Evolutionary conservation across 2,888 invertebrate species (phyloP).

Genomic region (Harpalus rufipes): DNA sequence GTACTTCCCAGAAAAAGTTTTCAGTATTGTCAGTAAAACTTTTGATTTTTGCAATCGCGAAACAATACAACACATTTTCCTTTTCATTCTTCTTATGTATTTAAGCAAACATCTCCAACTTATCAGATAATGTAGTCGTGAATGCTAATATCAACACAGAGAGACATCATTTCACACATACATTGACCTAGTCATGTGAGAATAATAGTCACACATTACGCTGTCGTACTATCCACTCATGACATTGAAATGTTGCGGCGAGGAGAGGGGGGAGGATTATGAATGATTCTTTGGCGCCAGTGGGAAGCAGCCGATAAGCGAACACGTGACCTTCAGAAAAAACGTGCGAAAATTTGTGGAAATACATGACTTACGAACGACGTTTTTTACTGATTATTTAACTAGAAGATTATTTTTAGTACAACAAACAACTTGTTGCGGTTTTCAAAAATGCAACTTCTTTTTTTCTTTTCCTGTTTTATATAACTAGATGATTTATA

Average conservation of each 20-base stretch:
- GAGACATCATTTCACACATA: constrained; percentile 1
- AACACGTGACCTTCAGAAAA: constrained; percentile 5
- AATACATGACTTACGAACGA: not conserved
- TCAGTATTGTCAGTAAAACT: too few species aligned
- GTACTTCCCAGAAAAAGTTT: too few species aligned
- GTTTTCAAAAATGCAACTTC: not conserved
- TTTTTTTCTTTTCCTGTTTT: constrained; percentile 21
- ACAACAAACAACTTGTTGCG: constrained; percentile 12
- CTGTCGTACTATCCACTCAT: not conserved
- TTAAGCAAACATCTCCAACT: not conserved
- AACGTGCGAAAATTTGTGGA: constrained; percentile 36
- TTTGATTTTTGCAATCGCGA: too few species aligned
- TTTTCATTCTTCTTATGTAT: not conserved
- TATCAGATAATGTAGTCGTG: not conserved
- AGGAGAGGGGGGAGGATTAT: constrained; percentile 17
- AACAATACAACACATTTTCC: not conserved
- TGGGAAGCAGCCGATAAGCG: constrained; percentile 24
- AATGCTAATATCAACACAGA: constrained; percentile 4
- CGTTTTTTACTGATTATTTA: constrained; percentile 17
- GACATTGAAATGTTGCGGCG: not conserved
- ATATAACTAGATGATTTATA: not conserved
- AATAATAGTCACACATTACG: not conserved
- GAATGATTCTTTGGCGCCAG: constrained; percentile 49
- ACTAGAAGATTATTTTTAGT: constrained; percentile 27
- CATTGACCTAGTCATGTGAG: not conserved